Conservation (phyloP, 2,797 vertebrate genomes). For the Coranthus polyacanthus region DNA sequence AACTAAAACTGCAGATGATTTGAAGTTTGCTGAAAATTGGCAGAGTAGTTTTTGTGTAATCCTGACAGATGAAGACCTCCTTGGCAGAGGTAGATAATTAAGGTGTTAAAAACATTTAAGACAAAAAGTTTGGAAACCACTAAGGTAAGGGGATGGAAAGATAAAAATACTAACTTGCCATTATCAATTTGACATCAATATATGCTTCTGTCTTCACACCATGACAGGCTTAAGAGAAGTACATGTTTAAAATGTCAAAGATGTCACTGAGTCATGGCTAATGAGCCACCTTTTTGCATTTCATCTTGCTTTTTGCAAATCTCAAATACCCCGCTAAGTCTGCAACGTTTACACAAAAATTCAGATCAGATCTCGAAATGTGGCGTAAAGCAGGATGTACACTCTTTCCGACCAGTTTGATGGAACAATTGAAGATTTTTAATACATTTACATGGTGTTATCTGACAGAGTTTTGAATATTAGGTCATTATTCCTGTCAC, state of each 20-base stretch:
- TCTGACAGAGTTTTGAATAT: conserved; percentile 18
- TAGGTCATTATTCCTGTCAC: conserved; percentile 1
- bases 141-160: not conserved
- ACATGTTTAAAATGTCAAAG: conserved; percentile 42
- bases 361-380: conserved; percentile 19
- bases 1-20: too few relatives aligned
- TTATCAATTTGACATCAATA: conserved; percentile 31
- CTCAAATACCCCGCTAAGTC: conserved; percentile 18
- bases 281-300: conserved; percentile 34
- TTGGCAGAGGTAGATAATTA: too few relatives aligned
- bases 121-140: too few relatives aligned
- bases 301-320: conserved; percentile 8
- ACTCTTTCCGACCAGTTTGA: not conserved
- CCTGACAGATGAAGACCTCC: too few relatives aligned
- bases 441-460: conserved; percentile 4
- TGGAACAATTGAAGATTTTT: conserved; percentile 2
- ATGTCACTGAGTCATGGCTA: conserved; percentile 33
- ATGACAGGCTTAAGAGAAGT: conserved; percentile 11
- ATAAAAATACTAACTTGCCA: conserved; percentile 15
- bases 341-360: conserved; percentile 20
- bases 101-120: too few relatives aligned
- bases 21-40: too few relatives aligned
- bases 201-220: conserved; percentile 13
- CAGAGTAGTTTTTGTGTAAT: too few relatives aligned
- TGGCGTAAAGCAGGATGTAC: too few relatives aligned